phyloP scores from a whole-genome alignment of 1,140 invertebrate species.

The Micrasema minimum region DNA sequence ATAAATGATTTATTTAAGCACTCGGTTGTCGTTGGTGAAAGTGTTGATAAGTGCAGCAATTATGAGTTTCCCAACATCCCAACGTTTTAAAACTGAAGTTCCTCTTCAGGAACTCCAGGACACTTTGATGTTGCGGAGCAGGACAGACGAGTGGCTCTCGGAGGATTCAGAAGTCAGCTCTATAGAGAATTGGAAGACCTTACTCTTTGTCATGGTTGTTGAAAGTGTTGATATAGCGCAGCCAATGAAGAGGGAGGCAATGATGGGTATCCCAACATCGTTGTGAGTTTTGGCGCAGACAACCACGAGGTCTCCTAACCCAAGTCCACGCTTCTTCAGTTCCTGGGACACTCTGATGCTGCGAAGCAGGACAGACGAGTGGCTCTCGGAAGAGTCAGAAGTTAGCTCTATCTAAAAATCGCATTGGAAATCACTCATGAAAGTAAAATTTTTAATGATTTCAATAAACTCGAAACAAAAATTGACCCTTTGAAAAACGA shows the following conservation, averaged over 20 bases:
- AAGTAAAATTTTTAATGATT: too few species aligned
- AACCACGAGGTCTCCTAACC: conserved; percentile 17
- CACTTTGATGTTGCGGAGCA: conserved; percentile 32
- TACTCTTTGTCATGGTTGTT: conserved; percentile 30
- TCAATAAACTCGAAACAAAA: too few species aligned
- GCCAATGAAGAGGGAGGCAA: conserved; percentile 35
- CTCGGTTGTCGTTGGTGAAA: too few species aligned
- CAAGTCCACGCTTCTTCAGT: conserved; percentile 30
- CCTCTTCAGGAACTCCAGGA: conserved; percentile 28
- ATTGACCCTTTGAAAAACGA: too few species aligned
- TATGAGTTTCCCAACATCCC: background rate
- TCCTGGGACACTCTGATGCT: conserved; percentile 38
- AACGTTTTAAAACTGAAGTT: too few species aligned
- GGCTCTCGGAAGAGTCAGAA: conserved; percentile 6
- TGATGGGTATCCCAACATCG: conserved; percentile 30
- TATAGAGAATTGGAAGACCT: conserved; percentile 3
- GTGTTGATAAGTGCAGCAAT: too few species aligned
- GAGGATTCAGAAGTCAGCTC: background rate
- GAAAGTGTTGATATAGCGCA: conserved; percentile 15
- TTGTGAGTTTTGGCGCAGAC: conserved; percentile 37
- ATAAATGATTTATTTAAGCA: background rate
- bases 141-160: conserved; percentile 29
- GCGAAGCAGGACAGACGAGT: conserved; percentile 27
- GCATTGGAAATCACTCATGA: too few species aligned
- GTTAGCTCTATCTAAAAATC: conserved; percentile 28